Evolutionary conservation across 2,888 invertebrate genomes (phyloP), one percentile per base, ranked within the genome.

Genomic region (Villa cingulata): DNA sequence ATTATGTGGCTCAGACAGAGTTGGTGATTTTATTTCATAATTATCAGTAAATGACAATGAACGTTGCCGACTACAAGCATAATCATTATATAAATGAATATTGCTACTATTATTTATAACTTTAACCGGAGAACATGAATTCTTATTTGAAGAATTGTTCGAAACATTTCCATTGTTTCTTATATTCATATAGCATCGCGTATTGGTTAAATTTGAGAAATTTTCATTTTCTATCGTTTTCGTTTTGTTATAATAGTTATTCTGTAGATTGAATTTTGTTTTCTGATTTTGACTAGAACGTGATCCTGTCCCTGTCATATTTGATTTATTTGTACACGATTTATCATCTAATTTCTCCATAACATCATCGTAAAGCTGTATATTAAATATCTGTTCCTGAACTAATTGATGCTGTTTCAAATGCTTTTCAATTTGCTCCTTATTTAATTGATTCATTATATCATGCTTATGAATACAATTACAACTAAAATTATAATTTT

Each of bases 41-140:
- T 71, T 71, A 55, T 72, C 72, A 1, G 71, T 72, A 54, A 73
- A 72, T n/a, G 72, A 73, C 57, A 72, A 66, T 34, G 73, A 72
- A 34, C 72, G 66, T 44, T 72, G 71, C 15, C 72, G 63, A 48
- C 59, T 60, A 17, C 53, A 54, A 34, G 54, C 49, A 43, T 55
- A 54, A 37, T 59, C 58, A 47, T 56, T 55, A 41, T 55, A 55
- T 40, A 51, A 50, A 41, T 53, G 50, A 3, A 64, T 63, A 39
- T 54, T 61, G 49, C 62, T 64, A 54, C 64, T 64, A 16, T 58
- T 54, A 49, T 62, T 61, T 4, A 57, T 52, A 37, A 59, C 57
- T 48, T 65, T 65, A n/a, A 62, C 59, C 5, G 69, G 67, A 15
- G 68, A 65, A 12, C 61, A 59, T 48, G 50, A 45, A 51, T 48